Evolutionary conservation across 2,888 invertebrate species (phyloP).

Genomic region (Dromius quadrimaculatus): DNA sequence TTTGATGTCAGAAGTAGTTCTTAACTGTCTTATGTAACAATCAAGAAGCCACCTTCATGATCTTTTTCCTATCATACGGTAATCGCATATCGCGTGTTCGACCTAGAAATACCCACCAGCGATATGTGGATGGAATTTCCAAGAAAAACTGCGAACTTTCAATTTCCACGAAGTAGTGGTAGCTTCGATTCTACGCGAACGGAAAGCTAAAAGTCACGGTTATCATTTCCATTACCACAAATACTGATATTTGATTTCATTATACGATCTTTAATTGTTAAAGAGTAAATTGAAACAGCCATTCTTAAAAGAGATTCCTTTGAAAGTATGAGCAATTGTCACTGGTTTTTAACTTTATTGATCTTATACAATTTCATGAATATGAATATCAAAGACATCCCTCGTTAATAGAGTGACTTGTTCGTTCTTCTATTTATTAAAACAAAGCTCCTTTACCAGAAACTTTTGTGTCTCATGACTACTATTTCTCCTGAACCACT

Average conservation of each 20-base stretch:
- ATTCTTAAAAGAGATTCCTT: no score
- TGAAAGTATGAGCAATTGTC: no score
- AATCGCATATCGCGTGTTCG: constrained; percentile 26
- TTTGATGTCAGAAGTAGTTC: no score
- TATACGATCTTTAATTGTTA: constrained; percentile 38
- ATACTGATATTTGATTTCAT: constrained; percentile 47
- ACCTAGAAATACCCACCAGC: constrained; percentile 6
- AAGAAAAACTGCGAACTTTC: constrained; percentile 44
- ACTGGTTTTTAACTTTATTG: no score
- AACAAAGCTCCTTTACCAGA: no score
- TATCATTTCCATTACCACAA: constrained; percentile 39
- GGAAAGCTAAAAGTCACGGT: constrained; percentile 38
- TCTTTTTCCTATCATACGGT: constrained; percentile 6
- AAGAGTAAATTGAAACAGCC: constrained; percentile 26
- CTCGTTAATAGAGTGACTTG: no score
- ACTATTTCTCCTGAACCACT: no score
- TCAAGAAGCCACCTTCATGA: background rate
- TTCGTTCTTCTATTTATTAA: no score
- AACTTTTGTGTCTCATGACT: no score
- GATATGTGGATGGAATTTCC: constrained; percentile 27
- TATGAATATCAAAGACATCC: no score
- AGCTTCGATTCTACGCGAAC: constrained; percentile 4
- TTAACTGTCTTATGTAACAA: background rate
- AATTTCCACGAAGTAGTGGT: constrained; percentile 26
- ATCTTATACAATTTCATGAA: no score